phyloP scores from a whole-genome alignment of 64 coral and sea anemone species.

The Dendronephthya gigantea region DNA sequence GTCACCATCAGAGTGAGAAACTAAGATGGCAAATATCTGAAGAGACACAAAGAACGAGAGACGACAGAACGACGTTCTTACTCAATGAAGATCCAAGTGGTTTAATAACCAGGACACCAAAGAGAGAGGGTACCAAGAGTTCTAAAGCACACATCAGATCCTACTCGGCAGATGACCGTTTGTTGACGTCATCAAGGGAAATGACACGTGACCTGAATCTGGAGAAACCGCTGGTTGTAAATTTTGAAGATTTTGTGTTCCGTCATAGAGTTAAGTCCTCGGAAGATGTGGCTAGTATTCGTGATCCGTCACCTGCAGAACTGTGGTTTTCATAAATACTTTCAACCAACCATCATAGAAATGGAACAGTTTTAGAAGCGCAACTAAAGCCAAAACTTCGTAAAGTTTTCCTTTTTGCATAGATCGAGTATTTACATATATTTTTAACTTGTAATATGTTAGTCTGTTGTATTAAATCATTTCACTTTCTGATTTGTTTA shows the following conservation, averaged over 20 bases:
- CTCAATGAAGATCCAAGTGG: neutral
- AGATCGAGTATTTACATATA: too few relatives aligned
- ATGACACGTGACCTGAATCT: neutral
- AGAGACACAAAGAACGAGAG: neutral
- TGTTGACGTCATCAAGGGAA: neutral
- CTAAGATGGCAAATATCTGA: neutral
- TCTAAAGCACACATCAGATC: neutral
- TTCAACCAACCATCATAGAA: too few relatives aligned
- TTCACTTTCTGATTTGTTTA: too few relatives aligned
- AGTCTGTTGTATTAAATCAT: too few relatives aligned
- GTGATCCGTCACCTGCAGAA: neutral
- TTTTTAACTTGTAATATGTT: too few relatives aligned
- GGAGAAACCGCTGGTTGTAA: neutral
- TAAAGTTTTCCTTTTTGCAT: too few relatives aligned
- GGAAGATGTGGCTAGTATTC: neutral
- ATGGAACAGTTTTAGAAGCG: too few relatives aligned
- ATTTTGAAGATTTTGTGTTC: constrained; percentile 2
- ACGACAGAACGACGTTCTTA: neutral
- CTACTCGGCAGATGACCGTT: neutral
- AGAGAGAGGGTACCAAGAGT: neutral
- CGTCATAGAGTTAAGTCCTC: neutral
- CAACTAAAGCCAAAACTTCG: too few relatives aligned
- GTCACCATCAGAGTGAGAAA: neutral
- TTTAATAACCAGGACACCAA: neutral
- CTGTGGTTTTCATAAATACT: neutral